Conservation (phyloP, 2,113 vertebrate species). For the Piaya cayana region DNA sequence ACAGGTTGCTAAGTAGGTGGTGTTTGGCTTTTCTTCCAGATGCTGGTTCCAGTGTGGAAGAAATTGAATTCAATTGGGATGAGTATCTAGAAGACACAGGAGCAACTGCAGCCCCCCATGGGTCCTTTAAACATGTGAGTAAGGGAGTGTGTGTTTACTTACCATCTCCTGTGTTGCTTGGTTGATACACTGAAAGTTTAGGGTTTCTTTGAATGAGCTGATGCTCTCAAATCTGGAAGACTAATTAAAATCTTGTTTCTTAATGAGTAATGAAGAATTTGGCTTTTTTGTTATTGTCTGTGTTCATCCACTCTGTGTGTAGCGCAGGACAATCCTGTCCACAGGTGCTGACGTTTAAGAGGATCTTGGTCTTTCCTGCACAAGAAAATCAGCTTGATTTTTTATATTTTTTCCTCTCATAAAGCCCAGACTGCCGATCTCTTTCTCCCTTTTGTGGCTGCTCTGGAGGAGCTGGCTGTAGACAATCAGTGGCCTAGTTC, state of each 20-base stretch:
- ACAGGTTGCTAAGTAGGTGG: neutral
- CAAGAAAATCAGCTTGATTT: neutral
- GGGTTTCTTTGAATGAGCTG: neutral
- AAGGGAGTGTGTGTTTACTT: neutral
- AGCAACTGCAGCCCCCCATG: conserved; percentile 88
- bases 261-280: neutral
- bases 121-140: conserved; percentile 95
- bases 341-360: neutral
- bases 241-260: neutral
- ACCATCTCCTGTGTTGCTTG: fast-evolving
- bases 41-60: conserved; percentile 88
- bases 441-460: neutral
- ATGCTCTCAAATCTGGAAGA: neutral
- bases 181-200: neutral
- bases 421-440: neutral
- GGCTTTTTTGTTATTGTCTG: neutral
- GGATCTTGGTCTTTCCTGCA: neutral
- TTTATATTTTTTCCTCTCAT: neutral
- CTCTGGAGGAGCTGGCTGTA: neutral
- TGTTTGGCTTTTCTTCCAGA: conserved; percentile 76
- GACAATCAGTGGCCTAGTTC: neutral
- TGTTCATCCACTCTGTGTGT: fast-evolving
- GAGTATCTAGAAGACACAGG: conserved; percentile 96
- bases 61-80: conserved; percentile 94
- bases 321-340: neutral